phyloP scores from a whole-genome alignment of 2,113 vertebrate genomes.

The Coracopsis vasa region DNA sequence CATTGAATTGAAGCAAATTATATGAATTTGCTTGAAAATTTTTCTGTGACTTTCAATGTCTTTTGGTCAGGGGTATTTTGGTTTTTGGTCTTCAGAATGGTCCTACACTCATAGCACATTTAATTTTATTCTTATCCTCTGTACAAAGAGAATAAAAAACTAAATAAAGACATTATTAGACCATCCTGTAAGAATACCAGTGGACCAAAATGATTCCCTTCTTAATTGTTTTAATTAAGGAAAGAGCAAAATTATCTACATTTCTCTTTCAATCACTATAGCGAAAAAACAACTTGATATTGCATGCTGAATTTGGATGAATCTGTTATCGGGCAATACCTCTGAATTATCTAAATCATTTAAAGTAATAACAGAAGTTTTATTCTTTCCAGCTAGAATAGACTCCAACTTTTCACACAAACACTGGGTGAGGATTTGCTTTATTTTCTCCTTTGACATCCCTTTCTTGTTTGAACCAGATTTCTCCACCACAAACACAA shows the following conservation, averaged over 20 bases:
- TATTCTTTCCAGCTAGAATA: not conserved
- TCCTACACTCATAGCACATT: not conserved
- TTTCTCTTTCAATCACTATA: not conserved
- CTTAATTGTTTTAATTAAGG: not conserved
- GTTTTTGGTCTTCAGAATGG: not conserved
- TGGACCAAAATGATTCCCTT: not conserved
- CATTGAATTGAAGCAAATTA: not conserved
- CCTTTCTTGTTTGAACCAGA: not conserved
- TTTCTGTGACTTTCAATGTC: not conserved
- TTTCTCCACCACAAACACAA: not conserved
- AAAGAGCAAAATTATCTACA: not conserved
- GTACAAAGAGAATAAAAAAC: not conserved
- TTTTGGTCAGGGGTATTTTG: not conserved
- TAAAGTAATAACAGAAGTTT: not conserved
- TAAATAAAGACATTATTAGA: not conserved
- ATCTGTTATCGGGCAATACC: not conserved
- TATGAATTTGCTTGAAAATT: not conserved
- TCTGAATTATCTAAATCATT: not conserved
- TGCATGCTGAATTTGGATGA: not conserved
- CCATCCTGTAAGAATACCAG: not conserved
- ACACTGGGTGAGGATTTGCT: not conserved
- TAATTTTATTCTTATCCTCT: not conserved
- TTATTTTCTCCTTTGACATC: not conserved
- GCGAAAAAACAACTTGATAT: not conserved
- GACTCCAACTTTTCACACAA: not conserved